Conservation (phyloP, 2,797 vertebrate species). For the Cossypha niveicapilla region DNA sequence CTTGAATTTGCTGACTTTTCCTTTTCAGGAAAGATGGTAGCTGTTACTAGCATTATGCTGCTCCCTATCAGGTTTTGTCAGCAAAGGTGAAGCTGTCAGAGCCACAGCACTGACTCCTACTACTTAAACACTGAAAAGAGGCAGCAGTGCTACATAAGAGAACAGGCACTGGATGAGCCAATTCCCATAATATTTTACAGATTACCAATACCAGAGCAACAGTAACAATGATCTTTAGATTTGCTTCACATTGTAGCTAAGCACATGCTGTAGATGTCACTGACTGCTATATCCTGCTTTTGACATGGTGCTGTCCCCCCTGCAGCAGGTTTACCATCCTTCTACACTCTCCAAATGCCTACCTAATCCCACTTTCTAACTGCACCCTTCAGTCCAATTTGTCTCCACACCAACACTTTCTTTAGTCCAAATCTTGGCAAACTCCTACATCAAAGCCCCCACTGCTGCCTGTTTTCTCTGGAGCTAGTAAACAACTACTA, state of each 20-base stretch:
- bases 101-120: not conserved
- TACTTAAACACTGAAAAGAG: not conserved
- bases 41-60: not conserved
- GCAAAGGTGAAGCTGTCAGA: not conserved
- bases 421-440: not conserved
- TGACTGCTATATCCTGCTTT: not conserved
- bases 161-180: not conserved
- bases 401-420: not conserved
- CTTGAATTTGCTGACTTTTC: not conserved
- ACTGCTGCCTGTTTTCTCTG: not conserved
- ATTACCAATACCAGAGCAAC: not conserved
- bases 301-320: not conserved
- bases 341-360: not conserved
- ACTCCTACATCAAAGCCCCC: not conserved
- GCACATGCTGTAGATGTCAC: not conserved
- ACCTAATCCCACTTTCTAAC: not conserved
- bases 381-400: not conserved
- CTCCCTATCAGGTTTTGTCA: not conserved
- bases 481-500: not conserved
- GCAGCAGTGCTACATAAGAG: fast-evolving
- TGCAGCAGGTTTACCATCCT: not conserved
- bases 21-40: not conserved
- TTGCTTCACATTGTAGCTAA: not conserved
- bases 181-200: not conserved
- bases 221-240: not conserved